phyloP scores from a whole-genome alignment of 1,140 invertebrate species.

The Lasaia peninsularis region DNA sequence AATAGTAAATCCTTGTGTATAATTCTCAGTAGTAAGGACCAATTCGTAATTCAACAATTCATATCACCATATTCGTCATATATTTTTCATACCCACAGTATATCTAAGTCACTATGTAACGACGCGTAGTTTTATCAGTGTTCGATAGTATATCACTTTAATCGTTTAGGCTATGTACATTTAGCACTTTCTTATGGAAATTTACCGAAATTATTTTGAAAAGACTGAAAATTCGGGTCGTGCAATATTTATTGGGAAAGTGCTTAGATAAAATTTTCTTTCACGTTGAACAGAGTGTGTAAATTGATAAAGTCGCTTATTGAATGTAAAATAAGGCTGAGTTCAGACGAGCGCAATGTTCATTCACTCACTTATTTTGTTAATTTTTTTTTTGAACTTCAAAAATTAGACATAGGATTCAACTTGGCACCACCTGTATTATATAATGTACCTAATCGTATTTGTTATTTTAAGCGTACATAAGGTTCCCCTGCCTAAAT shows the following conservation, averaged over 20 bases:
- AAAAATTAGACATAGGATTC: no score
- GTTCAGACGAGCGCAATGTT: no score
- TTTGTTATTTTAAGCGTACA: no score
- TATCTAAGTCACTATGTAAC: constrained; percentile 11
- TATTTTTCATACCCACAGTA: constrained; percentile 25
- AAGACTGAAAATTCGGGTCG: constrained; percentile 7
- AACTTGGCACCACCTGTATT: no score
- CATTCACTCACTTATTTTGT: no score
- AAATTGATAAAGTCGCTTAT: no score
- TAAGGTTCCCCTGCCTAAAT: no score
- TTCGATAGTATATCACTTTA: constrained; percentile 19
- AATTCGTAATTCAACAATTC: constrained; percentile 26
- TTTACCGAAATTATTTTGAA: constrained; percentile 8
- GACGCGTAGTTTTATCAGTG: constrained; percentile 10
- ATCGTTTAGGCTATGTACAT: constrained; percentile 14
- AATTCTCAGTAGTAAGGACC: constrained; percentile 45
- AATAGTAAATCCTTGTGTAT: neutral
- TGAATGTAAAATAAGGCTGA: no score
- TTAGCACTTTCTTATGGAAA: constrained; percentile 3
- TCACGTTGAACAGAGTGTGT: no score
- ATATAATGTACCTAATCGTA: no score
- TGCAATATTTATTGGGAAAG: neutral
- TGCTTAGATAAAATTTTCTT: no score
- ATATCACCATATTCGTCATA: constrained; percentile 30
- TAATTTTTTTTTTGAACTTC: no score